phyloP scores from a whole-genome alignment of 2,113 vertebrate species.

The Oxyruncus cristatus region DNA sequence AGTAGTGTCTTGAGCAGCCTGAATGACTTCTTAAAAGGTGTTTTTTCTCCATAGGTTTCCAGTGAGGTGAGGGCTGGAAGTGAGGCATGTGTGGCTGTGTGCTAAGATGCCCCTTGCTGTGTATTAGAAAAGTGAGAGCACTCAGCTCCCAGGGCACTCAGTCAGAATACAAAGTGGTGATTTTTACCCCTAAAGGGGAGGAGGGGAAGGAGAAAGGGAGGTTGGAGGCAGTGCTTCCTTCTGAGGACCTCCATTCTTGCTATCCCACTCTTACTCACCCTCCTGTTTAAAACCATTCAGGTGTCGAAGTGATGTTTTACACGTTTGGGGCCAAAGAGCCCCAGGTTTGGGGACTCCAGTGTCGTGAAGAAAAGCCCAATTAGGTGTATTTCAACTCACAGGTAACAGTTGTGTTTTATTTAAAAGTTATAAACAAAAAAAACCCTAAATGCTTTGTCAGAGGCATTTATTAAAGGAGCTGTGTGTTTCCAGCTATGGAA shows the following conservation, averaged over 20 bases:
- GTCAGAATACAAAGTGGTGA: neutral
- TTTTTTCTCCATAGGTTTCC: neutral
- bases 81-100: neutral
- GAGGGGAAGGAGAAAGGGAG: neutral
- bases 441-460: conserved; percentile 33
- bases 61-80: rapidly evolving
- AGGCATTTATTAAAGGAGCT: conserved; percentile 25
- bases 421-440: neutral
- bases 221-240: neutral
- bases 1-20: neutral
- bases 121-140: neutral
- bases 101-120: neutral
- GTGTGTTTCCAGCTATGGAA: neutral
- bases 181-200: neutral
- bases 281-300: neutral
- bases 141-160: neutral
- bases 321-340: neutral
- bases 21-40: neutral
- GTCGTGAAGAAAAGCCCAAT: neutral
- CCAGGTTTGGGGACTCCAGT: neutral
- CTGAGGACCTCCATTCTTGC: neutral
- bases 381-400: neutral
- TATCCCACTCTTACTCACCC: neutral
- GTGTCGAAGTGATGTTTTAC: neutral
- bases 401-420: neutral